These are phyloP conservation scores for Eulimnadia texana DNA, from an alignment of 1,140 invertebrate genomes.

Conservation along the genomic window DNA sequence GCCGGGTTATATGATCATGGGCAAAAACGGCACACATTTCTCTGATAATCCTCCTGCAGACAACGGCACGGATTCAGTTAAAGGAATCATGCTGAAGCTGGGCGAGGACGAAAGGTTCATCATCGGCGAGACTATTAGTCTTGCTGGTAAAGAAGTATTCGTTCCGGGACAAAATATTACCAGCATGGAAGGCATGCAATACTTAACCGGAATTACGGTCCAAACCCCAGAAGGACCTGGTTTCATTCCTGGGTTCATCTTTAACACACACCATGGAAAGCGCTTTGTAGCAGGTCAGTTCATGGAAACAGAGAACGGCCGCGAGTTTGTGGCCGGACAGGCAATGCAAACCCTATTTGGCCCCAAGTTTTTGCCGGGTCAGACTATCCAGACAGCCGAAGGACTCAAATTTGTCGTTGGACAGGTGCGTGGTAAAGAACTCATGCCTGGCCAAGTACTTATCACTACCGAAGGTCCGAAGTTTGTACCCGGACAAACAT, in stretches of 20 bases:
- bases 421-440: constrained; percentile 15
- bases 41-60: neutral
- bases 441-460: constrained; percentile 14
- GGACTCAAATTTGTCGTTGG: constrained; percentile 24
- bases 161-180: constrained; percentile 45
- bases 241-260: constrained; percentile 45
- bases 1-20: neutral
- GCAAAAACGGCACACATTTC: constrained; percentile 30
- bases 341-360: constrained; percentile 21
- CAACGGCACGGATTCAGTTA: neutral
- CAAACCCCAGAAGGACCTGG: constrained; percentile 45
- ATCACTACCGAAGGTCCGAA: constrained; percentile 6
- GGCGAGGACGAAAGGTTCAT: constrained; percentile 18
- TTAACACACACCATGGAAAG: neutral
- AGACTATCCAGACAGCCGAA: constrained; percentile 21
- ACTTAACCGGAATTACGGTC: constrained; percentile 55
- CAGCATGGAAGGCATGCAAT: constrained; percentile 41
- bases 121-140: constrained; percentile 20
- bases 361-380: constrained; percentile 29
- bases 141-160: constrained; percentile 30
- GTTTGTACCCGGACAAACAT: constrained; percentile 49
- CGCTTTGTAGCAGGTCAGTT: constrained; percentile 28
- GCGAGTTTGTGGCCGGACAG: constrained; percentile 15
- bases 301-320: constrained; percentile 7
- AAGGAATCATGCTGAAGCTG: constrained; percentile 5